A percentile compares a stretch with the other conserved stretches of the same genome.
Conservation (phyloP, 1,140 invertebrate genomes). For the Protaetia brevitarsis region DNA sequence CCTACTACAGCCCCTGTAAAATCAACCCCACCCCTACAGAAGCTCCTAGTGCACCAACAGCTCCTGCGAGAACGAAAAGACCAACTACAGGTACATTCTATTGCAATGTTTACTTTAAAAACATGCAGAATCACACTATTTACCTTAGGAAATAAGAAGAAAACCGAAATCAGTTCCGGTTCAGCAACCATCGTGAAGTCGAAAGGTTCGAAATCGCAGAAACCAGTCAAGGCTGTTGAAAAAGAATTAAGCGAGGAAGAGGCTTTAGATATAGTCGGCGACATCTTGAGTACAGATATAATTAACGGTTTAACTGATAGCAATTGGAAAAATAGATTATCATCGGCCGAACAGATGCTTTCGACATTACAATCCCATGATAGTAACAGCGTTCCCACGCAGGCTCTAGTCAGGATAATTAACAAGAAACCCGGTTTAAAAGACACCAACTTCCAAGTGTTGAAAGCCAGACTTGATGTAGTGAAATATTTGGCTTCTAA, state of each 20-base stretch:
- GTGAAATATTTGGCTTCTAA: slow-evolving; percentile 76
- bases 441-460: slow-evolving; percentile 90
- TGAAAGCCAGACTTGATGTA: slow-evolving; percentile 79
- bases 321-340: slow-evolving; percentile 79
- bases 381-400: slow-evolving; percentile 63
- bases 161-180: slow-evolving; percentile 41
- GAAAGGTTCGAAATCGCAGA: slow-evolving; percentile 39
- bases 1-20: slow-evolving; percentile 51
- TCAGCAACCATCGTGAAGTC: slow-evolving; percentile 44
- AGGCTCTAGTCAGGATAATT: slow-evolving; percentile 71
- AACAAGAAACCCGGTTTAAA: slow-evolving; percentile 87
- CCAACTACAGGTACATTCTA: slow-evolving; percentile 24
- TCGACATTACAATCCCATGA: slow-evolving; percentile 63
- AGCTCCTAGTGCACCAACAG: slow-evolving; percentile 26
- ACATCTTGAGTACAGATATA: slow-evolving; percentile 60
- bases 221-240: slow-evolving; percentile 51
- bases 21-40: slow-evolving; percentile 50
- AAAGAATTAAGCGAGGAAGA: slow-evolving; percentile 64
- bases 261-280: slow-evolving; percentile 65
- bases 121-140: neutral
- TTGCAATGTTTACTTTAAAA: neutral
- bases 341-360: slow-evolving; percentile 70
- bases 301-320: slow-evolving; percentile 68
- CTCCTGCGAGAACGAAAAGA: slow-evolving; percentile 27
- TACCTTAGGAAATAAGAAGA: slow-evolving; percentile 42